Evolutionary conservation across 2,888 invertebrate genomes (phyloP).

Genomic region (Choristoneura rosaceana): DNA sequence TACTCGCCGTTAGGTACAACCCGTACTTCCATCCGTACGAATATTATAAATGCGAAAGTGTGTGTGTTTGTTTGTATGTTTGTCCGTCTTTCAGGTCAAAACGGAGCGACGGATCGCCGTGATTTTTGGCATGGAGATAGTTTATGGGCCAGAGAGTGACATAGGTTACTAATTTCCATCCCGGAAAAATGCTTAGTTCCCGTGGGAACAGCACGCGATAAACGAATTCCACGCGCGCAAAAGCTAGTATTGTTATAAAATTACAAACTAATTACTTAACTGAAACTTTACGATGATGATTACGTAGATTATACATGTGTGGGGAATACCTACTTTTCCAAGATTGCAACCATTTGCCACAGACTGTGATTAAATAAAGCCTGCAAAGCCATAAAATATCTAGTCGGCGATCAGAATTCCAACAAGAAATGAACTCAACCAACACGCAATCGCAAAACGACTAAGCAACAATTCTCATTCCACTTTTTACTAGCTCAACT

Average conservation of each 20-base stretch:
- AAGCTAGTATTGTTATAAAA: neutral
- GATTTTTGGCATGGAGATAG: no score
- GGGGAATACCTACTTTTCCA: neutral
- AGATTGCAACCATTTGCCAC: neutral
- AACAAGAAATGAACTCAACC: constrained; percentile 1
- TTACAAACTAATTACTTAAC: neutral
- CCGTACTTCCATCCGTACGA: no score
- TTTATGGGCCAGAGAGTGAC: no score
- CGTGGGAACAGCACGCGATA: no score
- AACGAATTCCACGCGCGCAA: no score
- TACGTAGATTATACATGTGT: neutral
- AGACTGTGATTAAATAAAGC: constrained; percentile 7
- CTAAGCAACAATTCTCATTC: constrained; percentile 16
- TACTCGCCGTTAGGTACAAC: no score
- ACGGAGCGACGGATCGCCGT: no score
- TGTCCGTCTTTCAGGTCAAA: no score
- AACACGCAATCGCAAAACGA: constrained; percentile 11
- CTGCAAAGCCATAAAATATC: constrained; percentile 7
- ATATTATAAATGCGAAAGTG: no score
- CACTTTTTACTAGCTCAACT: constrained; percentile 20
- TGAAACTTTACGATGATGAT: neutral
- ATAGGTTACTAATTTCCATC: no score
- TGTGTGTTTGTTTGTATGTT: no score
- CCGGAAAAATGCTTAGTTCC: no score
- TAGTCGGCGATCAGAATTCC: constrained; percentile 2